These are phyloP conservation scores for Nebria salina DNA, from an alignment of 2,888 invertebrate genomes.

Conservation along the genomic window DNA sequence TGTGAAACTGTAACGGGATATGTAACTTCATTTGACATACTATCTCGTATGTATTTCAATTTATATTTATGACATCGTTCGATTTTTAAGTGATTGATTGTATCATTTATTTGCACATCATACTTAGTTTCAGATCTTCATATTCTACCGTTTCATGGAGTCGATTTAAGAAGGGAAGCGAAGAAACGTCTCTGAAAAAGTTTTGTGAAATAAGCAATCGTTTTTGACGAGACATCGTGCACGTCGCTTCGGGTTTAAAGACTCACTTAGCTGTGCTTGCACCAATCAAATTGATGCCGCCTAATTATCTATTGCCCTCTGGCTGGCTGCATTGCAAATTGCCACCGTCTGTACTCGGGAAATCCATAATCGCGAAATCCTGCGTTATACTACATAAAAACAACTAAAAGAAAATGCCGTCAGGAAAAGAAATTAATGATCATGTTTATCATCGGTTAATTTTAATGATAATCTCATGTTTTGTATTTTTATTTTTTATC, in stretches of 20 bases:
- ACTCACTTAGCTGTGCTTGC: conserved; percentile 7
- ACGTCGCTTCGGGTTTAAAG: not conserved
- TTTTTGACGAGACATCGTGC: not conserved
- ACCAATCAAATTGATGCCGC: conserved; percentile 38
- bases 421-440: conserved; percentile 44
- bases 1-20: not conserved
- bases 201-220: not conserved
- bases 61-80: not conserved
- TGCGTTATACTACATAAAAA: not conserved
- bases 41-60: not conserved
- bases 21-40: not conserved
- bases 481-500: conserved; percentile 15
- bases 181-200: not conserved
- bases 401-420: not conserved
- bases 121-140: not conserved
- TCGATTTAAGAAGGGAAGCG: no score
- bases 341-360: conserved; percentile 10
- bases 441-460: conserved; percentile 44
- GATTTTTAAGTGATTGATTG: not conserved
- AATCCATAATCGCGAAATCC: conserved; percentile 15
- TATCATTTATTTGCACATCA: not conserved
- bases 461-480: conserved; percentile 36
- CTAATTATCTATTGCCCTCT: conserved; percentile 42
- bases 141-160: no score
- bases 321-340: conserved; percentile 43